phyloP scores from a whole-genome alignment of 2,113 vertebrate species.

The Ctenodactylus gundi region DNA sequence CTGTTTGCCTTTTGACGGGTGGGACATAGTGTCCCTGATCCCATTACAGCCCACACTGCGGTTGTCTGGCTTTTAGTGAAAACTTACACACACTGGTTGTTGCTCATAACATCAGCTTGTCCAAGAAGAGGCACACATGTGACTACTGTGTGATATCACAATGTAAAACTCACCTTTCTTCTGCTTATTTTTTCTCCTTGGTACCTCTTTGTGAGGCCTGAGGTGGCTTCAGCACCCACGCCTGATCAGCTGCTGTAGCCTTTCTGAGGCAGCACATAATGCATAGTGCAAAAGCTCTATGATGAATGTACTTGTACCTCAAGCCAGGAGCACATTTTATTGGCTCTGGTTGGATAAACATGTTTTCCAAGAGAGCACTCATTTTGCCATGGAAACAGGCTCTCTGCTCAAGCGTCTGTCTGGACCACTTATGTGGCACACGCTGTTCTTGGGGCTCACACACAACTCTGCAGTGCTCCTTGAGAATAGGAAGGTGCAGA shows the following conservation, averaged over 20 bases:
- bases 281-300: accelerated
- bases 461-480: not conserved
- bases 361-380: not conserved
- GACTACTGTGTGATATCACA: accelerated
- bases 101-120: accelerated
- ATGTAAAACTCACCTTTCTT: not conserved
- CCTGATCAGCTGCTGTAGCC: not conserved
- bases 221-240: not conserved
- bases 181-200: not conserved
- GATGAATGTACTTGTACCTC: accelerated
- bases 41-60: too few relatives aligned
- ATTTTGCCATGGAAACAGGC: not conserved
- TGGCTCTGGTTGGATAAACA: not conserved
- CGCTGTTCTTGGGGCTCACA: not conserved
- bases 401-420: not conserved
- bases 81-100: accelerated
- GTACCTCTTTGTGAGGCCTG: not conserved
- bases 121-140: accelerated
- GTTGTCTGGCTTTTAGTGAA: accelerated
- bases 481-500: not conserved
- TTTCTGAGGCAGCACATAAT: accelerated
- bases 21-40: too few relatives aligned
- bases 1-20: accelerated
- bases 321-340: not conserved
- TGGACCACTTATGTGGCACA: not conserved